A percentile compares a stretch with the other conserved stretches of the same genome.
Conservation (phyloP, 2,113 vertebrate species). For the Atlantisia rogersi region DNA sequence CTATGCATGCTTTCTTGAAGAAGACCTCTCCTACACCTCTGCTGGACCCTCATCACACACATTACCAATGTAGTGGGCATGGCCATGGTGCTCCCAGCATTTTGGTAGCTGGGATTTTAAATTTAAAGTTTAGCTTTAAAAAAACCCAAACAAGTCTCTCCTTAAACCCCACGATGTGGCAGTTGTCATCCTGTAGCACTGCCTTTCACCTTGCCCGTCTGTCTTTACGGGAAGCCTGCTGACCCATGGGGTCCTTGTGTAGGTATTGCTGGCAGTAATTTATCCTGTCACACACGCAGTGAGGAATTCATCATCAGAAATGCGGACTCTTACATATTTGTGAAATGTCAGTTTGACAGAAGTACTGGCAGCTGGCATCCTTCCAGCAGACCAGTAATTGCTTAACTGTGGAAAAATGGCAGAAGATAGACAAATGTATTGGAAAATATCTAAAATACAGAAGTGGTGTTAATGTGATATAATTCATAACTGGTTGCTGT, state of each 20-base stretch:
- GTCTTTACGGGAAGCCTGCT: not conserved
- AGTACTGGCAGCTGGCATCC: constrained; percentile 35
- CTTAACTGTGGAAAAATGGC: constrained; percentile 38
- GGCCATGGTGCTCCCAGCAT: not conserved
- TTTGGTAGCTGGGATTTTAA: not conserved
- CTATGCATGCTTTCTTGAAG: not conserved
- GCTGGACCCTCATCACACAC: not conserved
- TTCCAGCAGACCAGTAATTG: constrained; percentile 34
- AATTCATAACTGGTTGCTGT: constrained; percentile 34
- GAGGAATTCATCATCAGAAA: constrained; percentile 41
- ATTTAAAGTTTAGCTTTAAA: not conserved
- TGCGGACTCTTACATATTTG: not conserved
- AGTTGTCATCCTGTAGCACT: not conserved
- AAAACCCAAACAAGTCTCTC: not conserved
- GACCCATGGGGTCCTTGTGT: not conserved
- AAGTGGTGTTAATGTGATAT: constrained; percentile 42
- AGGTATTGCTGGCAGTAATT: constrained; percentile 32
- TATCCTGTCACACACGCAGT: not conserved
- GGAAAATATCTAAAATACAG: constrained; percentile 11
- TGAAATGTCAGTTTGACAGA: constrained; percentile 58
- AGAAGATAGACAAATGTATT: constrained; percentile 13
- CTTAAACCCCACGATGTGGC: not conserved
- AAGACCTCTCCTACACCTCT: not conserved
- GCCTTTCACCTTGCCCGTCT: not conserved
- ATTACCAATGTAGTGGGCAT: not conserved